Base-by-base conservation (phyloP, 30 jellyfish, hydroid and myxozoan species). In the Catostylus mosaicus region DNA sequence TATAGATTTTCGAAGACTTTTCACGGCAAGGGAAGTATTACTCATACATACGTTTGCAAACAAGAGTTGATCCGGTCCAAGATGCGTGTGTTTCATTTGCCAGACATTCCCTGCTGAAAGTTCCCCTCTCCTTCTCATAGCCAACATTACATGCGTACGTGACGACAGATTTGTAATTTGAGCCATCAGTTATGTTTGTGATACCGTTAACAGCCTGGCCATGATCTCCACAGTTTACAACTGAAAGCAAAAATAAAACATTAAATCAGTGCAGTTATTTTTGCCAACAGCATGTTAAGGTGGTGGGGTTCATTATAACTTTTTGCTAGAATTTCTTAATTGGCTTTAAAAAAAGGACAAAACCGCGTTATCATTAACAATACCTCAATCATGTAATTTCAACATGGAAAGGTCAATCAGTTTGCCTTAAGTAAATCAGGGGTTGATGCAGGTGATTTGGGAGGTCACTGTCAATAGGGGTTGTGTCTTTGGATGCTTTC, bases 51-150 rank as follows among this genome's bases (percentile, higher is more conserved):
- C 97, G 56, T 65, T 77, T 50, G 69, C 97, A 90, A 19, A 63
- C 70, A 12, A 83, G 97, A 22, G 87, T 26, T n/a, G 76, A 24
- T 33, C 97, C 97, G 27, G 97, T 67, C 97, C 97, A 90, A 57
- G 16, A 45, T 2, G 96, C 74, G 31, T 78, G 84, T 19, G 93
- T 90, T 18, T 46, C 84, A 74, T 90, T 84, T 26, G 87, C 87
- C 24, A 68, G 11, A 40, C 97, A 90, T 46, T 66, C 88, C 46
- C 96, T 79, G 27, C 56, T 45, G 27, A 36, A 23, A 26, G 74
- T 46, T 3, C 97, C 97, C 46, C 77, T 35, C 33, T 45, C 65
- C 47, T 38, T 65, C 18, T 26, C 54, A 59, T 90, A 76, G 6
- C 97, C 97, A 43, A 1, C 0, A 26, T 47, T 33, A 51, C 97